A percentile compares a stretch with the other conserved stretches of the same genome.
These are phyloP conservation scores for Shinisaurus crocodilurus DNA, from an alignment of 2,113 vertebrate genomes.

Conservation along the genomic window DNA sequence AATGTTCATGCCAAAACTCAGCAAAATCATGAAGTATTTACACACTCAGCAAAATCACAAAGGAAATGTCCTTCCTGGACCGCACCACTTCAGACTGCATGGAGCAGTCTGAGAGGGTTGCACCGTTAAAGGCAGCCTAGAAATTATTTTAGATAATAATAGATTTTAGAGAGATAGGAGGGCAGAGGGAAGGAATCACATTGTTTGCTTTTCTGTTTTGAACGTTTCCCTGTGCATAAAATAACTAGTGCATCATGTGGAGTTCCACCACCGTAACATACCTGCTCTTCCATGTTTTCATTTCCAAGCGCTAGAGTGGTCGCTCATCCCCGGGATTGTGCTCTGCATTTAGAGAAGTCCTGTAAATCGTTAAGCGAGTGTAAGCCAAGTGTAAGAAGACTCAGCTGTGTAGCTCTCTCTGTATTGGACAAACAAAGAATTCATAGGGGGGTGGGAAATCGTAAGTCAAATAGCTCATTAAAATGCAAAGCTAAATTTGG, in stretches of 20 bases:
- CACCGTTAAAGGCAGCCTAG: too few species aligned
- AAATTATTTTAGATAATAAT: not conserved
- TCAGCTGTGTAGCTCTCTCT: not conserved
- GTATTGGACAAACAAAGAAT: slow-evolving; percentile 5
- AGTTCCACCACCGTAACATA: not conserved
- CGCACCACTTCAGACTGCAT: not conserved
- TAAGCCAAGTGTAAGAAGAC: slow-evolving; percentile 42
- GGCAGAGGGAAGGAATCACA: not conserved
- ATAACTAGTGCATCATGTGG: too few species aligned
- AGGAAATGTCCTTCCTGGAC: not conserved
- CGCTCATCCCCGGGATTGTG: not conserved
- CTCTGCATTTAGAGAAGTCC: not conserved
- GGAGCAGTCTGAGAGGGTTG: too few species aligned
- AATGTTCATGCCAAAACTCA: not conserved
- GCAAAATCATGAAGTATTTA: not conserved
- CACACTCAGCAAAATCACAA: not conserved
- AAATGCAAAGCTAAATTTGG: slow-evolving; percentile 48
- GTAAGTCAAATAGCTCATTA: slow-evolving; percentile 39
- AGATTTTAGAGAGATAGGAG: not conserved
- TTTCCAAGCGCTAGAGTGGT: too few species aligned
- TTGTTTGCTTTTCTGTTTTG: not conserved
- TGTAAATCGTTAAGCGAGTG: not conserved
- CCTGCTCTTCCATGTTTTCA: not conserved
- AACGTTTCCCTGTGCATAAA: too few species aligned
- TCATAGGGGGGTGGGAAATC: not conserved